Base-by-base conservation (phyloP, 2,797 vertebrate species). In the Melanotaenia trifasciata region DNA sequence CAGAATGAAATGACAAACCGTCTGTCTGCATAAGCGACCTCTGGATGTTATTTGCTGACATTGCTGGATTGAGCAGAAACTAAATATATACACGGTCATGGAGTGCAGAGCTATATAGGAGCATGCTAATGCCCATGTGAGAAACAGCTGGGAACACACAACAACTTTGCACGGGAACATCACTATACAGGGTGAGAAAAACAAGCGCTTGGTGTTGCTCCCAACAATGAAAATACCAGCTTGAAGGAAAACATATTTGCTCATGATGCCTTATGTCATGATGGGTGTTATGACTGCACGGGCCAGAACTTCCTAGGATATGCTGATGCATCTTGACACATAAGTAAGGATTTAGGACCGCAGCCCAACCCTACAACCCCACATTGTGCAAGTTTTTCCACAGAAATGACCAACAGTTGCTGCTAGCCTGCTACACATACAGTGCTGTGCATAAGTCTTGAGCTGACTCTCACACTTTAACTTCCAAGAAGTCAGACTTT, bases 41-140 rank as follows among this genome's bases (percentile, higher is more conserved):
- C 79, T 67, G 70, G 56, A 43, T 40, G 81, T 68, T 86, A 90
- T 91, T 87, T 86, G 90, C 91, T 94, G 92, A 94, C 85, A 66
- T 30, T 61, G 79, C 67, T 47, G 54, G 50, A 84, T 66, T 60
- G 67, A 86, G 86, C 64, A 60, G 67, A 61, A 67, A 83, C 89
- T 87, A 91, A 92, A 94, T 90, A 90, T 90, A 87, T 67, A 81
- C 87, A 26, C 22, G 80, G 75, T 72, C 79, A 64, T 72, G 38
- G 82, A 83, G 79, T 60, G 78, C 76, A 83, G 56, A 1, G 58
- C 70, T 64, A 14, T 30, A 64, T 35, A 67, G 57, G 43, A 70
- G 74, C 79, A 80, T 72, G 80, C 82, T 65, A 63, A 76, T 79
- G 70, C 82, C 67, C 75, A 1, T 65, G 84, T 84, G 62, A 83